These are phyloP conservation scores for Chironomus striatipennis DNA, from an alignment of 1,140 invertebrate genomes.

Conservation along the genomic window DNA sequence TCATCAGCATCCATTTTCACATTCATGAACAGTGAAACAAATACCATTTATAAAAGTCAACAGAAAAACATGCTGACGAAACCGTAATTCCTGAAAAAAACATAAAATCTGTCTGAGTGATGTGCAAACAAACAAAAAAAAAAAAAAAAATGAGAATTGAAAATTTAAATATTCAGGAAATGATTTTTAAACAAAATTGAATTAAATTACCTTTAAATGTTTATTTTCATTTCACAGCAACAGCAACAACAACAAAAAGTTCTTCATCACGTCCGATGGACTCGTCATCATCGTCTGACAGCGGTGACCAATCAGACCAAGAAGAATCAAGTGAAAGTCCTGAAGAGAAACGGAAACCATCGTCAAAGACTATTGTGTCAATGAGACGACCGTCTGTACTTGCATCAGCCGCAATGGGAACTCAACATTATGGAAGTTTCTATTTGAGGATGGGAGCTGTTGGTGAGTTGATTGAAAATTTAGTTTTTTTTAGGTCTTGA, in stretches of 20 bases:
- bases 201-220: background rate
- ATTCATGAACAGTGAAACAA: too few species aligned
- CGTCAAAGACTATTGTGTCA: conserved; percentile 30
- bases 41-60: too few species aligned
- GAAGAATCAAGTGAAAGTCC: conserved; percentile 40
- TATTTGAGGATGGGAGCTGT: conserved; percentile 89
- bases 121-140: background rate
- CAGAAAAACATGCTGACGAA: background rate
- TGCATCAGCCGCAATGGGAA: conserved; percentile 40
- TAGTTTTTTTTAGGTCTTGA: background rate
- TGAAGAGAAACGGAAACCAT: conserved; percentile 42
- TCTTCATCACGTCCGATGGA: conserved; percentile 28
- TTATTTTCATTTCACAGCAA: conserved; percentile 25
- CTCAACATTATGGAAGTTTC: conserved; percentile 82
- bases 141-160: too few species aligned
- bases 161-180: background rate
- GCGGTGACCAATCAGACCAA: conserved; percentile 47
- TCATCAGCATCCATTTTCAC: too few species aligned
- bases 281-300: conserved; percentile 31
- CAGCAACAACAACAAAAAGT: conserved; percentile 34
- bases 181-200: background rate
- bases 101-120: background rate
- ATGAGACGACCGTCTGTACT: conserved; percentile 42
- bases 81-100: background rate
- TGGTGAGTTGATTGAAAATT: conserved; percentile 46